Conservation (phyloP, 2,888 invertebrate genomes). For the Incurvaria masculella region DNA sequence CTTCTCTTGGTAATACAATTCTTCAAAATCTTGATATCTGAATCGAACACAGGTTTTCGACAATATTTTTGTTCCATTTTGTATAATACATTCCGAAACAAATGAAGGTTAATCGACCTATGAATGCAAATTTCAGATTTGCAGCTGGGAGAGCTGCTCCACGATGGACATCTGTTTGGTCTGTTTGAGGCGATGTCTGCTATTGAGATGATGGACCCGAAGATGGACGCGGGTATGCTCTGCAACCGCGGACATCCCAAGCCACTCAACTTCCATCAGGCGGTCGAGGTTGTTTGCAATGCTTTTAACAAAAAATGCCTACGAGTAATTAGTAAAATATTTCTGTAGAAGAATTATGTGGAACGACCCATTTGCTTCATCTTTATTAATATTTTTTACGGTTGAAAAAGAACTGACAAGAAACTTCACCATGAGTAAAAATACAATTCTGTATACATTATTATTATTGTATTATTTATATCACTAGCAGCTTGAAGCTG, state of each 20-base stretch:
- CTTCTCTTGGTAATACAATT: no score
- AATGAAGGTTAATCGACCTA: no score
- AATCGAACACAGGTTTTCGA: no score
- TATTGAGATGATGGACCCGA: slow-evolving; percentile 99
- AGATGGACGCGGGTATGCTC: slow-evolving; percentile 99
- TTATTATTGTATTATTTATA: no score
- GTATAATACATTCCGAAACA: no score
- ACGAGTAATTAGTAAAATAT: neutral
- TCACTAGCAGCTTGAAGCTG: no score
- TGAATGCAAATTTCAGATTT: slow-evolving; percentile 70
- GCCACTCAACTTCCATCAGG: slow-evolving; percentile 83
- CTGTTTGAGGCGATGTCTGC: slow-evolving; percentile 99
- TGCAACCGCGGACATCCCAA: slow-evolving; percentile 86
- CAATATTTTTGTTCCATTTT: no score
- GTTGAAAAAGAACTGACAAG: no score
- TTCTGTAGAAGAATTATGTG: neutral
- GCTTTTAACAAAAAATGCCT: neutral
- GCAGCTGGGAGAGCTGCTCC: slow-evolving; percentile 84
- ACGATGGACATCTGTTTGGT: slow-evolving; percentile 83
- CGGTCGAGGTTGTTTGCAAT: slow-evolving; percentile 62
- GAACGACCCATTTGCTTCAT: neutral
- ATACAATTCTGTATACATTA: no score
- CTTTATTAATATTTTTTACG: no score
- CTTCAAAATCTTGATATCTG: no score
- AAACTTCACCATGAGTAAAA: no score